Percentiles rank a stretch among this genome's conserved stretches.
These are phyloP conservation scores for Coilia nasus DNA, from an alignment of 2,797 vertebrate genomes.

Conservation along the genomic window DNA sequence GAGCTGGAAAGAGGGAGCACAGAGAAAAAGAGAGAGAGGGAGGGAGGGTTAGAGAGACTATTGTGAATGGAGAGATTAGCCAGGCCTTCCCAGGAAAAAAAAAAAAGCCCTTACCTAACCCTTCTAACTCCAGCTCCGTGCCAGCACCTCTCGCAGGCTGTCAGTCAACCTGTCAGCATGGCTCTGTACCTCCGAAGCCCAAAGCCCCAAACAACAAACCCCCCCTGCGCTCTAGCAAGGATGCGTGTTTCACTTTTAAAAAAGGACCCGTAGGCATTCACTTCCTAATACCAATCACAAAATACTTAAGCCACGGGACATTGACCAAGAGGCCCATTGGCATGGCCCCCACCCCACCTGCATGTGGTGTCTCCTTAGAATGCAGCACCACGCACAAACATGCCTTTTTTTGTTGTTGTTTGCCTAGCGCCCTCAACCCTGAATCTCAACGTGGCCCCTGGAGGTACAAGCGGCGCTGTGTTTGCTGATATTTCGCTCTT, in stretches of 20 bases:
- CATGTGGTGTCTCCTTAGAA: background rate
- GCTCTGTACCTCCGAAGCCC: background rate
- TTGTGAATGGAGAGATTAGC: conserved; percentile 15
- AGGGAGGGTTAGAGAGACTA: background rate
- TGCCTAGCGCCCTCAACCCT: background rate
- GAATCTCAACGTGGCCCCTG: background rate
- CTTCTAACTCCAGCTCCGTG: background rate
- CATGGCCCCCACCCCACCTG: background rate
- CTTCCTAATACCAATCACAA: conserved; percentile 1
- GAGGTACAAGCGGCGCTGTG: background rate
- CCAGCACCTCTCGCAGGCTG: background rate
- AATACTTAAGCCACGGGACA: conserved; percentile 18
- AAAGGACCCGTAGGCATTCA: background rate
- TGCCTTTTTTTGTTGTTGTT: background rate
- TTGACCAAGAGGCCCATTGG: background rate
- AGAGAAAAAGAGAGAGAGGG: background rate
- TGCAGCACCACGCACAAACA: background rate
- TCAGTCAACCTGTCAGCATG: conserved; percentile 18
- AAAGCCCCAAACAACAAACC: background rate
- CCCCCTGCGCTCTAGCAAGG: background rate
- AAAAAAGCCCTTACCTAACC: conserved; percentile 14
- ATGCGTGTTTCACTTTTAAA: background rate
- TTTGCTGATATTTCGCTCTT: background rate
- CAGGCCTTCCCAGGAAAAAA: background rate
- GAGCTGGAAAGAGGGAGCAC: background rate